Percentiles rank a stretch among this genome's conserved stretches.
These are phyloP conservation scores for Spodoptera exigua DNA, from an alignment of 2,888 invertebrate species.

Conservation along the genomic window DNA sequence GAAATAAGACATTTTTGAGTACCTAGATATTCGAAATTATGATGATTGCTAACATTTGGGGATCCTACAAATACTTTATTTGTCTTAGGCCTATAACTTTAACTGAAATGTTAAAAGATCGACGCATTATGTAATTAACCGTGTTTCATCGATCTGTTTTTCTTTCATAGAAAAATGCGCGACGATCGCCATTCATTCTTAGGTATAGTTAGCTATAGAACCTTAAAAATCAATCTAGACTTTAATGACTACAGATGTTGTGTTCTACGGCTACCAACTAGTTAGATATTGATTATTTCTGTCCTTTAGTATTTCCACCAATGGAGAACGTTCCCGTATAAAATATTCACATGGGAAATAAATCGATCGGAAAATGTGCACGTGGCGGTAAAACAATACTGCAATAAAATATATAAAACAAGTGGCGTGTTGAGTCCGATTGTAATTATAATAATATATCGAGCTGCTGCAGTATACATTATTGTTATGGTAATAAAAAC, in stretches of 20 bases:
- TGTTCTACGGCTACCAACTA: conserved; percentile 18
- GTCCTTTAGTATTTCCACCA: conserved; percentile 20
- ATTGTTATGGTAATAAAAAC: too few species aligned
- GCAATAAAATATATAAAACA: conserved; percentile 17
- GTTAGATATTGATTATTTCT: conserved; percentile 37
- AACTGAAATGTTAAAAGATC: too few species aligned
- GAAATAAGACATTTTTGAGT: too few species aligned
- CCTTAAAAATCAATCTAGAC: conserved; percentile 28
- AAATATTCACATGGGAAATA: conserved; percentile 17
- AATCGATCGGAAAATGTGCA: conserved; percentile 7
- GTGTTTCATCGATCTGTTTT: background rate
- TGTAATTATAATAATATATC: background rate
- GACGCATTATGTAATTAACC: too few species aligned
- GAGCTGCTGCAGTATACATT: too few species aligned
- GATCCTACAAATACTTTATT: too few species aligned
- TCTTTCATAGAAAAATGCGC: conserved; percentile 20
- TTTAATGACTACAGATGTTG: conserved; percentile 43
- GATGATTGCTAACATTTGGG: too few species aligned
- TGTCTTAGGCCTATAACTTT: too few species aligned
- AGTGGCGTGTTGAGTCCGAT: background rate
- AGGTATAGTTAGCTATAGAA: conserved; percentile 18
- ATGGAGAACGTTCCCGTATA: conserved; percentile 37
- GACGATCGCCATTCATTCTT: background rate
- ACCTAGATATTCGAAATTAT: too few species aligned
- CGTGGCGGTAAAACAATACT: too few species aligned